These are phyloP conservation scores for Caradrina clavipalpis DNA, from an alignment of 2,888 invertebrate species.

Conservation along the genomic window DNA sequence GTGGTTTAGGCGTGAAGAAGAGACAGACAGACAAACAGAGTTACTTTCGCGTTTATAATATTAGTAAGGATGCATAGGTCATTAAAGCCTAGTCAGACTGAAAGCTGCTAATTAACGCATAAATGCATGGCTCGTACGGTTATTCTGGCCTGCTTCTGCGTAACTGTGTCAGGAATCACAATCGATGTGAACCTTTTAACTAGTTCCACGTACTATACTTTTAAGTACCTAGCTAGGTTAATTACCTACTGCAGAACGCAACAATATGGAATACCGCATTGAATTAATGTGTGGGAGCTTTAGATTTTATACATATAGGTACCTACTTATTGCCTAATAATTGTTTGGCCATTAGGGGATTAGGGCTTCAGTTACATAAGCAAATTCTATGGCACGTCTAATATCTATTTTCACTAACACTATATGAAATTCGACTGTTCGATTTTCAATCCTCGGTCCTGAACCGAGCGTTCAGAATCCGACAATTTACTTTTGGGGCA, in stretches of 20 bases:
- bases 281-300: conserved; percentile 3
- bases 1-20: no score
- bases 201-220: conserved; percentile 6
- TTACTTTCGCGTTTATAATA: no score
- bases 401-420: no score
- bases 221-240: neutral
- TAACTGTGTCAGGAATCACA: conserved; percentile 14
- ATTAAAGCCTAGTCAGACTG: neutral
- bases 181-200: conserved; percentile 30
- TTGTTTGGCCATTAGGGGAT: neutral
- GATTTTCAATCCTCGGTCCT: no score
- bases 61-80: no score
- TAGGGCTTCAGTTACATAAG: conserved; percentile 21
- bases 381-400: conserved; percentile 3
- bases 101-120: neutral
- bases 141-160: conserved; percentile 1
- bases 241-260: neutral
- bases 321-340: neutral
- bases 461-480: no score
- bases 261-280: conserved; percentile 23
- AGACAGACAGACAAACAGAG: no score
- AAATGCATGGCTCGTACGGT: neutral
- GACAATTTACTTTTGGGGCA: no score
- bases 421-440: no score
- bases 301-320: neutral